A percentile compares a stretch with the other conserved stretches of the same genome.
Conservation (phyloP, 53 echinoderm and acorn worm species). For the Temnopleurus reevesii region DNA sequence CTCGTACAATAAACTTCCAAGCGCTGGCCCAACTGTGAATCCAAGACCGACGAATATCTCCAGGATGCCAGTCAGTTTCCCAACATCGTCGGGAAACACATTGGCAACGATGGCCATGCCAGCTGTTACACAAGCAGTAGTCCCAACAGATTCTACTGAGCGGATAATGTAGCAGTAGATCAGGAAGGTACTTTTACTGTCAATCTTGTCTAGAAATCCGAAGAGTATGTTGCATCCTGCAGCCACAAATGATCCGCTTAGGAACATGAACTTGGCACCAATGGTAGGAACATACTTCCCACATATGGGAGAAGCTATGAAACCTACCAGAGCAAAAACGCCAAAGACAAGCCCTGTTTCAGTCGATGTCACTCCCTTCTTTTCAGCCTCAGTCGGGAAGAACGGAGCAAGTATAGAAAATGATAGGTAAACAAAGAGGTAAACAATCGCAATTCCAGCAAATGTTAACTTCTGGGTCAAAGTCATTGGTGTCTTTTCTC, state of each 20-base stretch:
- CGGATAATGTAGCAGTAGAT: constrained; percentile 65
- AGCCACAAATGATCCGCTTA: neutral
- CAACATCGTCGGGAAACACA: constrained; percentile 71
- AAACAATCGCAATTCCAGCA: no score
- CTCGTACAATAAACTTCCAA: constrained; percentile 79
- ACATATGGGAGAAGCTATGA: constrained; percentile 45
- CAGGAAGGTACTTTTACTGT: constrained; percentile 56
- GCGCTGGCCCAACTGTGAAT: constrained; percentile 73
- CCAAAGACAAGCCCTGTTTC: constrained; percentile 55
- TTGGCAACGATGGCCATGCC: constrained; percentile 61
- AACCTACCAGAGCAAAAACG: constrained; percentile 14
- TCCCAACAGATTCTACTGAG: constrained; percentile 61
- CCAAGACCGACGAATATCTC: constrained; percentile 75
- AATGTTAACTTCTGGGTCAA: no score
- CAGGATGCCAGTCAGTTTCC: constrained; percentile 60
- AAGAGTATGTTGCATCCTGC: neutral
- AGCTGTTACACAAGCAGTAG: constrained; percentile 62
- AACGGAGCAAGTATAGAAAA: no score
- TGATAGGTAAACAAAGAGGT: no score
- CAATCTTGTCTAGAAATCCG: constrained; percentile 71
- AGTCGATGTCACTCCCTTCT: constrained; percentile 50
- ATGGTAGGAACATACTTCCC: constrained; percentile 47
- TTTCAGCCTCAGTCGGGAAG: constrained; percentile 8
- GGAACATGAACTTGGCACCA: neutral
- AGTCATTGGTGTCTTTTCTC: no score